Evolutionary conservation across 2,113 vertebrate species (phyloP), one percentile per base, ranked within the genome.

Genomic region (Periophthalmus modestus): DNA sequence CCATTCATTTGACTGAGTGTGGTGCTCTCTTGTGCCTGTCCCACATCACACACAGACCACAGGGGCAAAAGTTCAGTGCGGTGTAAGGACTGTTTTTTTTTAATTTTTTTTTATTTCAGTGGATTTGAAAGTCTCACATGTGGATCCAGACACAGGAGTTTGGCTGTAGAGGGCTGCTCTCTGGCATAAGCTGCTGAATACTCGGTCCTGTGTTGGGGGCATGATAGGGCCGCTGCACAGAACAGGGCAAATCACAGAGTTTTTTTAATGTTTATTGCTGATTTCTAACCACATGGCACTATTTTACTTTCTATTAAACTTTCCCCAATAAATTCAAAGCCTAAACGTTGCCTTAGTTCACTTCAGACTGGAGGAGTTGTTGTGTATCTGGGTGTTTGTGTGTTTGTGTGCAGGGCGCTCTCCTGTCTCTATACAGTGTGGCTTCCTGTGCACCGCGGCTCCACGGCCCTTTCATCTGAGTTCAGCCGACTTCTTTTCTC

Each of bases 401-500:
- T 55, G n/a, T 59, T 55, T 71, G 69, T 70, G 78, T 74, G 46
- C 82, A 62, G 59, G 59, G 18, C 59, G 34, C 28, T 33, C 15
- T 79, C 81, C 87, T 65, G 86, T 82, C 79, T 70, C 84, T 89
- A 87, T 90, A 88, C 89, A 91, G 89, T 91, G 86, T 70, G 87
- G 78, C 86, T 92, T 93, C 92, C 93, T 92, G 89, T 86, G 85
- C 87, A 83, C 82, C 78, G 73, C 83, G 75, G 85, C 84, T 79
- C 90, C 78, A 33, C 79, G 36, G 87, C 89, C 86, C 89, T 89
- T 89, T 91, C 83, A 88, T 87, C 79, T 87, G 74, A 83, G 87
- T 85, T 82, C 87, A 89, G 87, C 85, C 80, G 83, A 83, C 80
- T 85, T 88, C 88, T 89, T 81, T 91, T 93, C 91, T 91, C 91